Base-by-base conservation (phyloP, 2,797 vertebrate species). In the Megalops cyprinoides region DNA sequence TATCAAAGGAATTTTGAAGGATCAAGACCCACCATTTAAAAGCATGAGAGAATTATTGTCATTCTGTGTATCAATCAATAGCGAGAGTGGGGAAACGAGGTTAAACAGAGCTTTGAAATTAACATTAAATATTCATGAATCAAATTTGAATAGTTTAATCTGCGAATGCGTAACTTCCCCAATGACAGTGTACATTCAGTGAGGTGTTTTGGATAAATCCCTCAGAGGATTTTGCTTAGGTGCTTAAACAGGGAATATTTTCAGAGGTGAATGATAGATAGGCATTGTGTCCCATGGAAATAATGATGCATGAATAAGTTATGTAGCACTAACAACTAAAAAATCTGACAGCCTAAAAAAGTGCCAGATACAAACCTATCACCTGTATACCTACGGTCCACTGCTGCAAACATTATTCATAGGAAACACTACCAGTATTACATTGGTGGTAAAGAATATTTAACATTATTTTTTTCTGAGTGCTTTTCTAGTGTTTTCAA, bases 81-180 rank as follows among this genome's bases (percentile, higher is more conserved):
- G 83, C 48, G 74, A 87, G 31, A 82, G 60, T 42, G 67, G 79
- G 83, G 85, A 91, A 89, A 88, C 84, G 44, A 87, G 87, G 90
- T 89, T 92, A 90, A 90, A 91, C 85, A 86, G 83, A n/a, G 80
- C 86, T 90, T 91, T 87, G 87, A 88, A 91, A 88, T 81, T 76
- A 75, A 85, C 76, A 92, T 91, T 78, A 89, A 93, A 92, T 92
- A 93, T 94, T 90, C 87, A 93, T 91, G 90, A 92, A 82, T 88
- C 81, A 78, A 85, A 93, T 92, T 90, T 90, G 88, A 93, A 91
- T 91, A 81, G 82, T 81, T 87, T 80, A 92, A 91, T 88, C 89
- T 88, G 85, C 84, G 90, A 87, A 90, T 78, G 87, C 87, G 88
- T 83, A 86, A 84, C 89, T 81, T 76, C 75, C 75, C 83, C 77